Percentiles rank a stretch among this genome's conserved stretches.
Conservation (phyloP, 2,113 vertebrate genomes). For the Odontophorus gujanensis region DNA sequence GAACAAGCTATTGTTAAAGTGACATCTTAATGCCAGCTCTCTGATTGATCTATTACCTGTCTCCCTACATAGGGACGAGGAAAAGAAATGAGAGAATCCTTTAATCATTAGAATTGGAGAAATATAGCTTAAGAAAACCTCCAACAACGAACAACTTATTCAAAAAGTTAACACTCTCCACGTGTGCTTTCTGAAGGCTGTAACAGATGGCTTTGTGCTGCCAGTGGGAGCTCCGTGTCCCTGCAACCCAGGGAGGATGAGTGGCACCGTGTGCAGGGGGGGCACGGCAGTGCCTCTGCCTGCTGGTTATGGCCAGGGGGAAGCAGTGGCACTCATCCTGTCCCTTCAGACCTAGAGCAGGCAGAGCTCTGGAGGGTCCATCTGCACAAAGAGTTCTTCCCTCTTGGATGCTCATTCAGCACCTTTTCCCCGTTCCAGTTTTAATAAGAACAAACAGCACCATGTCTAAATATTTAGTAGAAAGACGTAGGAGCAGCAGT, state of each 20-base stretch:
- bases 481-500: neutral
- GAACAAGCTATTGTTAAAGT: neutral
- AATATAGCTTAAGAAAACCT: neutral
- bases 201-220: neutral
- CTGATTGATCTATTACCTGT: constrained; percentile 45
- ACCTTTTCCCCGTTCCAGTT: neutral
- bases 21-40: constrained; percentile 51
- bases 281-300: neutral
- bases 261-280: neutral
- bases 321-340: neutral
- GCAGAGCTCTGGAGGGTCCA: too few species aligned
- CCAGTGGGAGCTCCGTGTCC: neutral
- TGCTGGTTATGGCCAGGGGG: too few species aligned
- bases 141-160: neutral
- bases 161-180: neutral
- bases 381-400: neutral
- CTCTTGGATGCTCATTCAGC: accelerated
- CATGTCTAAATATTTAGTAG: neutral
- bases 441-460: neutral
- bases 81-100: neutral
- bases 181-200: neutral
- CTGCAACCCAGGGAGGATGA: accelerated
- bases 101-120: neutral
- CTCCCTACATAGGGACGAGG: neutral
- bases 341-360: neutral